Evolutionary conservation across 2,797 vertebrate species (phyloP), one percentile per base, ranked within the genome.

Genomic region (Argyrosomus regius): DNA sequence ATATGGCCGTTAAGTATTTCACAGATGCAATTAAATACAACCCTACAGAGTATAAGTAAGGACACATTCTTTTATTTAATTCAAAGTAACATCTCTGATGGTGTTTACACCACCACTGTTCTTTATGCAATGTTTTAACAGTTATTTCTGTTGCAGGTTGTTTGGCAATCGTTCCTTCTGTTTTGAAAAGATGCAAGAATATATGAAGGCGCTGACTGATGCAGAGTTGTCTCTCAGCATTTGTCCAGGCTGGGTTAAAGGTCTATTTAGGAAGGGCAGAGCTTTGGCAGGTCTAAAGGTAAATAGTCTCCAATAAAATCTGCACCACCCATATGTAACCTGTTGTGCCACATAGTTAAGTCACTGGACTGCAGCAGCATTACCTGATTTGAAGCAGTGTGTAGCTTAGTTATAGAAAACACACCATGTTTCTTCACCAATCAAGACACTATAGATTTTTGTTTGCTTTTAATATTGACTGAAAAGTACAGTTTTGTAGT

Each of bases 151-250:
- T 72, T 3, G 0, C 89, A 98, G 97, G 88, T 89, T 98, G 75
- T 96, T 97, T 74, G 97, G 97, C 49, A 98, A 98, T 90, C 96
- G 97, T 7, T 97, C 98, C 0, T 97, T 95, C 89, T 98, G 97
- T 93, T 97, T 96, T 60, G 98, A 99, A 83, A 95, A 93, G 81
- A 88, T 97, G 81, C 92, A 92, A 22, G 87, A 94, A 4, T 97
- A 94, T 2, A 80, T 84, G 9, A 96, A 96, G 75, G 95, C 97
- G 0, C 93, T 99, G 83, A 66, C 60, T 0, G 98, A 98, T 0
- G 97, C 98, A 0, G 94, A 95, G 82, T 64, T 94, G 17, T 94
- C 95, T 0, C 93, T 98, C 39, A 90, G 78, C 20, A 92, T 98
- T 46, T 87, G 20, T 52, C 97, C 97, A 0, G 89, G 89, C 16